Percentiles rank a stretch among this genome's conserved stretches.
These are phyloP conservation scores for Drosophila mulleri DNA, from an alignment of 2,888 invertebrate genomes.

Conservation along the genomic window DNA sequence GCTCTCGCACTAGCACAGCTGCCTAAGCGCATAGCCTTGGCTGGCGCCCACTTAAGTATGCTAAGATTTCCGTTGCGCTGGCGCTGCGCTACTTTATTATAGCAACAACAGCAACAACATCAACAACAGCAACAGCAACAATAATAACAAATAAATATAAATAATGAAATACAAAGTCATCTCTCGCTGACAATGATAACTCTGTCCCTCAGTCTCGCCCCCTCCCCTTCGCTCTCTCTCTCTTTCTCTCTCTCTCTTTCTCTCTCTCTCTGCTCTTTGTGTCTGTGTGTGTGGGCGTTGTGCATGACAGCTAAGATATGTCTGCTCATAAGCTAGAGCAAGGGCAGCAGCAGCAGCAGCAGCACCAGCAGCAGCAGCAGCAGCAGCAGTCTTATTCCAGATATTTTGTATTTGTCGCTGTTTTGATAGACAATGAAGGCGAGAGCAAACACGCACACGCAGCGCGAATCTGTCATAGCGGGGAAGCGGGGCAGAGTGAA, in stretches of 20 bases:
- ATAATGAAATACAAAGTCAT: constrained; percentile 74
- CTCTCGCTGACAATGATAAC: constrained; percentile 52
- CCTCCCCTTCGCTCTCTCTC: neutral
- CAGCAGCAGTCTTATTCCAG: neutral
- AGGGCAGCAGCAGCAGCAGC: neutral
- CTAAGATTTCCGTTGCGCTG: constrained; percentile 70
- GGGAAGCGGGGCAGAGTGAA: constrained; percentile 24
- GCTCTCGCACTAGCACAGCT: neutral
- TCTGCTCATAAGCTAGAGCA: constrained; percentile 17
- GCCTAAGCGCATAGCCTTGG: constrained; percentile 43
- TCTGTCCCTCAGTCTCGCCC: neutral
- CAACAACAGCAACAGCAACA: constrained; percentile 18
- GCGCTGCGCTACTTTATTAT: constrained; percentile 62
- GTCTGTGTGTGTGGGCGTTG: constrained; percentile 5
- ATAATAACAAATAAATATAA: constrained; percentile 74
- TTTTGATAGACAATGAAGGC: neutral
- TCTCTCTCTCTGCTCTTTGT: neutral
- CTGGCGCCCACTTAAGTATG: constrained; percentile 72
- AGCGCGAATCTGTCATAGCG: constrained; percentile 15
- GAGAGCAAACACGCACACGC: constrained; percentile 23
- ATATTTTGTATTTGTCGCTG: neutral
- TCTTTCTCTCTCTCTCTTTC: neutral
- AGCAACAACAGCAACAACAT: constrained; percentile 22
- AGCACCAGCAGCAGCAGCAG: neutral
- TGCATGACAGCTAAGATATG: constrained; percentile 23